phyloP scores from a whole-genome alignment of 2,888 invertebrate species.

The Dendrolimus pini region DNA sequence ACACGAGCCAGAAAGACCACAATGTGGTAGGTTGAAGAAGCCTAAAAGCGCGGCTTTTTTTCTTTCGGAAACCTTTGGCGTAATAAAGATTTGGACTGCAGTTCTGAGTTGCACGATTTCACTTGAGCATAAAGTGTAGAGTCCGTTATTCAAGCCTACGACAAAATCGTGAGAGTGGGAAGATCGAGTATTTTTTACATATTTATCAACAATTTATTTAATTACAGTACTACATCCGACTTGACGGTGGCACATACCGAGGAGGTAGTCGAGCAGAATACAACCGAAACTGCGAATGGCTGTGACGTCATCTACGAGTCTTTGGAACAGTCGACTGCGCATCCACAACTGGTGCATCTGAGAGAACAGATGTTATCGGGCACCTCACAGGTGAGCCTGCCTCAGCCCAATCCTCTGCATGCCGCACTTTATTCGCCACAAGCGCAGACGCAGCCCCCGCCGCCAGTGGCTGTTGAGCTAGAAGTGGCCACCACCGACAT shows the following conservation, averaged over 20 bases:
- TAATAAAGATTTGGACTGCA: too few species aligned
- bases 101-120: too few species aligned
- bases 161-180: too few species aligned
- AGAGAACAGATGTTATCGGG: conserved; percentile 14
- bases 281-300: not conserved
- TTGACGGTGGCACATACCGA: not conserved
- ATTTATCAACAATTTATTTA: too few species aligned
- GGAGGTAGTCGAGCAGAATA: not conserved
- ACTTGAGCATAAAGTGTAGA: too few species aligned
- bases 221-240: too few species aligned
- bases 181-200: too few species aligned
- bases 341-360: not conserved
- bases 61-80: too few species aligned
- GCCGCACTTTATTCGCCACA: not conserved
- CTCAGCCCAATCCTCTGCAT: conserved; percentile 5
- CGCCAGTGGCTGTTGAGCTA: conserved; percentile 61
- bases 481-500: conserved; percentile 65
- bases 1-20: too few species aligned
- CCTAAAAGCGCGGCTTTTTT: too few species aligned
- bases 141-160: too few species aligned
- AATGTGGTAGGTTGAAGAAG: too few species aligned
- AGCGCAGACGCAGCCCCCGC: conserved; percentile 29
- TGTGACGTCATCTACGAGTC: not conserved
- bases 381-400: conserved; percentile 38
- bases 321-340: not conserved